These are phyloP conservation scores for Thumatha senex DNA, from an alignment of 2,888 invertebrate species.

Conservation along the genomic window DNA sequence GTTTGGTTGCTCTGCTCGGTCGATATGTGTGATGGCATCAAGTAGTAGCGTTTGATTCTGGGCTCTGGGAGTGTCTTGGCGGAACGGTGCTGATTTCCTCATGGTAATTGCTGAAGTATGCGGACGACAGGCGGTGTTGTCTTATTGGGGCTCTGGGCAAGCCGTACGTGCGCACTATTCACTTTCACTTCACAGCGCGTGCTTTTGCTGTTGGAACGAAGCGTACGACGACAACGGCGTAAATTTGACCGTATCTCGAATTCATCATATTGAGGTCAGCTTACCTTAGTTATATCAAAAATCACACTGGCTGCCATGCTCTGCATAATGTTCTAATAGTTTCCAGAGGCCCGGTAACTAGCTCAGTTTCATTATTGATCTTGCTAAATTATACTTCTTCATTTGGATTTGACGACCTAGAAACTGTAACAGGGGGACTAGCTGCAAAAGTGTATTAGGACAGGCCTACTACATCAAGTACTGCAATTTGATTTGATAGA, in stretches of 20 bases:
- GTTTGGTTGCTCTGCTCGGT: conserved; percentile 9
- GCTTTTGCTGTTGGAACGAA: conserved; percentile 61
- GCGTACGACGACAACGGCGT: conserved; percentile 45
- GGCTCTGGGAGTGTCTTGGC: conserved; percentile 52
- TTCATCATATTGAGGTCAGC: conserved; percentile 46
- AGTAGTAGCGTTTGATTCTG: conserved; percentile 28
- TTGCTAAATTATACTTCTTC: too few relatives aligned
- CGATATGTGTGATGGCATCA: neutral
- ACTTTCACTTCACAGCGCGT: conserved; percentile 79
- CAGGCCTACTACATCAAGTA: too few relatives aligned
- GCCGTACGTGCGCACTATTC: conserved; percentile 76
- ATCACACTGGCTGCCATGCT: too few relatives aligned
- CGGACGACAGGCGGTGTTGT: conserved; percentile 77
- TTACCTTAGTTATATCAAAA: conserved; percentile 18
- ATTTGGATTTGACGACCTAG: too few relatives aligned
- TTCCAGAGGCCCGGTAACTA: too few relatives aligned
- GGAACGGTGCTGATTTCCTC: conserved; percentile 76
- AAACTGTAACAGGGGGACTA: too few relatives aligned
- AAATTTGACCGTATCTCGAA: conserved; percentile 51
- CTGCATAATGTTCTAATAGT: too few relatives aligned
- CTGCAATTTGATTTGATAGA: too few relatives aligned
- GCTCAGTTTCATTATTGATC: too few relatives aligned
- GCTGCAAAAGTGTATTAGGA: too few relatives aligned
- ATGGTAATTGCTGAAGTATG: conserved; percentile 81
- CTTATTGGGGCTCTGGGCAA: conserved; percentile 77